phyloP scores from a whole-genome alignment of 2,113 vertebrate genomes.

The Pseudopipra pipra region DNA sequence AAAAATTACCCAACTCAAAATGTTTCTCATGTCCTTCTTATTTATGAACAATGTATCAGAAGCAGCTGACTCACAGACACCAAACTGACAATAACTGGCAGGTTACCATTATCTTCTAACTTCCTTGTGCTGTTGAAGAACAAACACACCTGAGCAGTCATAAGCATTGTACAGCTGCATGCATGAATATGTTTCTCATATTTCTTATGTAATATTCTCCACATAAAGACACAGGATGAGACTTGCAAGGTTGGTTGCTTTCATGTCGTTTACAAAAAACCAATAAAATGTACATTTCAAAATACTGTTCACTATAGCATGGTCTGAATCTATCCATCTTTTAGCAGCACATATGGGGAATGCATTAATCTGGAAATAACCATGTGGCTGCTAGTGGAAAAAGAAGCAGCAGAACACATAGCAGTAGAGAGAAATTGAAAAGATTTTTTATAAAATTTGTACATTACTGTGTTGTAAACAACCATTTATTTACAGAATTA shows the following conservation, averaged over 20 bases:
- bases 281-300: slow-evolving; percentile 10
- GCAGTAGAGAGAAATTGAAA: neutral
- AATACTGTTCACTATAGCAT: neutral
- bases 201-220: neutral
- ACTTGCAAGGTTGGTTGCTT: neutral
- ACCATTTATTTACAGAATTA: neutral
- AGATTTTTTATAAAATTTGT: neutral
- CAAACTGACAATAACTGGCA: neutral
- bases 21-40: neutral
- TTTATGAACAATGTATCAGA: neutral
- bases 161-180: neutral
- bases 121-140: neutral
- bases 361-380: slow-evolving; percentile 6
- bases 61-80: neutral
- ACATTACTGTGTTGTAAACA: neutral
- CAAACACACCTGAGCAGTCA: neutral
- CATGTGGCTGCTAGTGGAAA: neutral
- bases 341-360: neutral
- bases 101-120: neutral
- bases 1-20: neutral
- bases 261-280: neutral
- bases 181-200: neutral
- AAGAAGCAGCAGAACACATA: neutral
- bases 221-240: neutral
- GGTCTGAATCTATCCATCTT: neutral